A percentile compares a stretch with the other conserved stretches of the same genome.
Evolutionary conservation across 2,888 invertebrate genomes (phyloP).

Genomic region (Ernsta delagoae): DNA sequence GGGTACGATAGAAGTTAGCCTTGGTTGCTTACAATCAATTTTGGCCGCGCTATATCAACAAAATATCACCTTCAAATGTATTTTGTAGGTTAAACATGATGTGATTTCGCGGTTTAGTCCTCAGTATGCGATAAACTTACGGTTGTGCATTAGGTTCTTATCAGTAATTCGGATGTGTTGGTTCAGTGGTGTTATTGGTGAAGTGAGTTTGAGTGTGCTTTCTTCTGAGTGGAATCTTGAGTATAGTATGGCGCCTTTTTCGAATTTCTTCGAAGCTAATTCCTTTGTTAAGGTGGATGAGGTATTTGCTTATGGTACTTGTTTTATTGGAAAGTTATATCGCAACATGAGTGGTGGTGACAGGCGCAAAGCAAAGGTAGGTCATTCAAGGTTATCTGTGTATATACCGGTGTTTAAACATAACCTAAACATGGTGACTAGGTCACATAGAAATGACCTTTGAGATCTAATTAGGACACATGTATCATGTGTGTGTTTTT

Average conservation of each 20-base stretch:
- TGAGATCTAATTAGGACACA: slow-evolving; percentile 44
- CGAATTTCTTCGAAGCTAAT: slow-evolving; percentile 22
- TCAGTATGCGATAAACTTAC: slow-evolving; percentile 63
- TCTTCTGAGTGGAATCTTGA: slow-evolving; percentile 14
- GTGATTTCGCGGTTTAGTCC: slow-evolving; percentile 74
- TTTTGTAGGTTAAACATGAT: slow-evolving; percentile 84
- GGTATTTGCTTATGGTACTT: slow-evolving; percentile 20
- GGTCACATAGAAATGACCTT: slow-evolving; percentile 78
- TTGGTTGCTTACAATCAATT: slow-evolving; percentile 47
- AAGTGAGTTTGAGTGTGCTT: slow-evolving; percentile 22
- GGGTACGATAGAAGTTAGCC: slow-evolving; percentile 47
- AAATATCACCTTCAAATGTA: slow-evolving; percentile 84
- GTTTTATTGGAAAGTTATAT: neutral
- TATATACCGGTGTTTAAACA: slow-evolving; percentile 67
- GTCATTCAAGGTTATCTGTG: slow-evolving; percentile 82
- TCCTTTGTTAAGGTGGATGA: slow-evolving; percentile 3
- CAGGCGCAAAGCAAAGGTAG: slow-evolving; percentile 53
- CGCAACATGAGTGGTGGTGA: slow-evolving; percentile 30
- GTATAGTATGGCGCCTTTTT: slow-evolving; percentile 37
- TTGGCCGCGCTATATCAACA: slow-evolving; percentile 77
- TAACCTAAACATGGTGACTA: slow-evolving; percentile 65
- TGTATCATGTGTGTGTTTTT: neutral
- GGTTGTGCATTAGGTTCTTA: slow-evolving; percentile 49
- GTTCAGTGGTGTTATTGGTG: slow-evolving; percentile 45
- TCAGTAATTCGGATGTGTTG: slow-evolving; percentile 49